Conservation (phyloP, 37 sponge, comb jelly and placozoan species). For the Axinella damicornis region DNA sequence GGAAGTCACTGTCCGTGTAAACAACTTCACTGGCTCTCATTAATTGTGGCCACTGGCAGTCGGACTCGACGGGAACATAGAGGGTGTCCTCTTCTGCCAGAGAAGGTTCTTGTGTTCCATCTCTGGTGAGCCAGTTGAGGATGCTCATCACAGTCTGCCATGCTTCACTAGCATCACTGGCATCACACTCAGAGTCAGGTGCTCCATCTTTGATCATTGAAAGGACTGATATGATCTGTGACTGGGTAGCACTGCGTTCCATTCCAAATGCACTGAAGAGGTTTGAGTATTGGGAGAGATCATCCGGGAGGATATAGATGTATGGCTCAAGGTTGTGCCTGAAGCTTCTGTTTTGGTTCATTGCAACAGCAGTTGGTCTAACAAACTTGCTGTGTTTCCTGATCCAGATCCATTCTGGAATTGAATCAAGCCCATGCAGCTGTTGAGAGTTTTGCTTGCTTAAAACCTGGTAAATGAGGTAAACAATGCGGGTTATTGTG, state of each 20-base stretch:
- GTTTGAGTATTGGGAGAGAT: neutral
- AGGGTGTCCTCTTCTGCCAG: neutral
- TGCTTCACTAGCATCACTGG: neutral
- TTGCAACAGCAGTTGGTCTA: slow-evolving; percentile 12
- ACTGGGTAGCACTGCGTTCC: neutral
- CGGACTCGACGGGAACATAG: slow-evolving; percentile 39
- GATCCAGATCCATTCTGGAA: slow-evolving; percentile 49
- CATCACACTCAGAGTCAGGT: neutral
- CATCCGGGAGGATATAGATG: slow-evolving; percentile 49
- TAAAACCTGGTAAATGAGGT: neutral
- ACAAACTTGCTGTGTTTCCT: slow-evolving; percentile 40
- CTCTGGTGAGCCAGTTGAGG: slow-evolving; percentile 47
- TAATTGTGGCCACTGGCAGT: slow-evolving; percentile 16
- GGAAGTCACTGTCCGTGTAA: slow-evolving; percentile 51
- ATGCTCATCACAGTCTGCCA: slow-evolving; percentile 52
- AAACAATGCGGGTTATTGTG: neutral
- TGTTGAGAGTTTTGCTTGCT: too few species aligned
- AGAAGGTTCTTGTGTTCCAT: neutral
- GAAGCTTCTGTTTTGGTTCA: slow-evolving; percentile 23
- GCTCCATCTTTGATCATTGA: slow-evolving; percentile 30
- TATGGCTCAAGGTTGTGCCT: slow-evolving; percentile 43
- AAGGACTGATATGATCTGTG: slow-evolving; percentile 50
- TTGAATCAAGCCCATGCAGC: neutral
- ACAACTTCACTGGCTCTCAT: slow-evolving; percentile 13
- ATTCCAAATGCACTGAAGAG: slow-evolving; percentile 56